Evolutionary conservation across 2,113 vertebrate genomes (phyloP), one percentile per base, ranked within the genome.

Genomic region (Suricata suricatta): DNA sequence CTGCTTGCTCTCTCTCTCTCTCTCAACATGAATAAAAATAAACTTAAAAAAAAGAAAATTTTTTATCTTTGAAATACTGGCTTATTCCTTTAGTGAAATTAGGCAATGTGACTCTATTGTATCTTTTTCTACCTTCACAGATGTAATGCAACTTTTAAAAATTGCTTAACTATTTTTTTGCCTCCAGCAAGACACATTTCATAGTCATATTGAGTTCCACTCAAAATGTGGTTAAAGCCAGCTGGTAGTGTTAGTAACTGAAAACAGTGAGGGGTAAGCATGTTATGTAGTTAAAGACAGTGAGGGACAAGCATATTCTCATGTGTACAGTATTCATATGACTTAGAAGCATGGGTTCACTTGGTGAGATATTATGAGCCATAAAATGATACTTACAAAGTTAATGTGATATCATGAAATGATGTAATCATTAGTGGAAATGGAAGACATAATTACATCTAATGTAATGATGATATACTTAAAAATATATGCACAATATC

Each of bases 31-130:
- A 60, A 23, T 60, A 60, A 60, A 60, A 60, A 23, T 60, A 60
- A 60, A 60, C 57, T 60, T 60, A 23, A 60, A 60, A 60, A 23
- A 57, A 60, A 23, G 21, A 60, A 14, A 52, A 54, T 60, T 60
- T 91, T 83, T 89, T 7, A 87, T 69, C 38, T 93, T 83, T 93
- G 50, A 89, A 94, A 87, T 95, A 60, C 12, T 92, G 38, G 21
- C 9, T 93, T 80, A 69, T 77, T 77, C 54, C 60, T 23, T 96
- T 76, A 80, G 72, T 72, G 88, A 91, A 96, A 85, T 91, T 80
- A 66, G 68, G 66, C 38, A 35, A 74, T 68, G 14, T 97, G 21
- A 81, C 21, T n/a, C 29, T 47, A 69, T 74, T 69, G 35, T 47
- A 21, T 38, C 81, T 87, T 60, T 92, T 21, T 76, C 25, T 89